phyloP scores from a whole-genome alignment of 2,797 vertebrate species.

The Phataginus tetradactyla region DNA sequence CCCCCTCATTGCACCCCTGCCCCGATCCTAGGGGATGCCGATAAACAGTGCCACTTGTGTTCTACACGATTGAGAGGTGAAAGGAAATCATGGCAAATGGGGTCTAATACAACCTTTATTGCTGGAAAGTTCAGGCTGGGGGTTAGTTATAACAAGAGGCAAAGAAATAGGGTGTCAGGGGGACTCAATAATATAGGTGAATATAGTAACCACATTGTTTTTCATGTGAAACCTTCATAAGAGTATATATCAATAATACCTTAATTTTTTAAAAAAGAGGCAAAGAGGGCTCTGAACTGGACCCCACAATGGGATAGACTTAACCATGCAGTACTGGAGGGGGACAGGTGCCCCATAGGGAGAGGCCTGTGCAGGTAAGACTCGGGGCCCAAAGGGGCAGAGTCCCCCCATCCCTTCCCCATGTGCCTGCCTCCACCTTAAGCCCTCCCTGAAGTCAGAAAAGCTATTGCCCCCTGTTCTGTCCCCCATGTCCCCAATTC shows the following conservation, averaged over 20 bases:
- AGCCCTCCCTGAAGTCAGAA: neutral
- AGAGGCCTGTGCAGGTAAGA: neutral
- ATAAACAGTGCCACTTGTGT: neutral
- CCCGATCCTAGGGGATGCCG: neutral
- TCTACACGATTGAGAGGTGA: neutral
- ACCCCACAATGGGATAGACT: neutral
- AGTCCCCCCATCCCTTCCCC: neutral
- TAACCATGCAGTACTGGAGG: neutral
- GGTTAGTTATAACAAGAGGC: neutral
- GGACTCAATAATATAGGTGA: too few species aligned
- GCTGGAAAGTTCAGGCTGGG: neutral
- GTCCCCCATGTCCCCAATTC: neutral
- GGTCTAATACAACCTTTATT: neutral
- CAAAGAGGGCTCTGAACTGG: neutral
- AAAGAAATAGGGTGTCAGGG: too few species aligned
- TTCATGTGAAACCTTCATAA: too few species aligned
- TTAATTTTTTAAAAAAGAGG: too few species aligned
- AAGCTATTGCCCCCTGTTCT: neutral
- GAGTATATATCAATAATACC: too few species aligned
- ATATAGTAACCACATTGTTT: too few species aligned
- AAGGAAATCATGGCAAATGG: neutral
- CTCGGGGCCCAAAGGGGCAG: neutral
- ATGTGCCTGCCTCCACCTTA: accelerated
- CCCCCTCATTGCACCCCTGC: too few species aligned
- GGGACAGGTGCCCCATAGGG: neutral